phyloP scores from a whole-genome alignment of 1,140 invertebrate genomes.

The Charaxes varanes region DNA sequence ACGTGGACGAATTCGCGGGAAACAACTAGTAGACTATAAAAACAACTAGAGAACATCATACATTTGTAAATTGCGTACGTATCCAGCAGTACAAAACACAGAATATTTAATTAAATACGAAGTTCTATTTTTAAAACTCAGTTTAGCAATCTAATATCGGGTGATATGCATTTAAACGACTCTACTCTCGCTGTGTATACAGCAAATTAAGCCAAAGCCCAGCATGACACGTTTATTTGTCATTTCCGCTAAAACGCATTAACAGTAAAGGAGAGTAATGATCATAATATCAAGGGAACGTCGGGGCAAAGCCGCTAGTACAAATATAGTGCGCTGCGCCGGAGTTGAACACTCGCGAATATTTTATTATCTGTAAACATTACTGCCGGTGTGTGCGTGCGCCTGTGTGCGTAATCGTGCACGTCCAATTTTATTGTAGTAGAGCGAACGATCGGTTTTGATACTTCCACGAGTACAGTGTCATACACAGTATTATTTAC shows the following conservation, averaged over 20 bases:
- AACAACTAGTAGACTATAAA: too few species aligned
- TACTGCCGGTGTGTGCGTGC: constrained; percentile 20
- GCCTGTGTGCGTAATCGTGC: constrained; percentile 22
- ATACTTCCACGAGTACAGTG: too few species aligned
- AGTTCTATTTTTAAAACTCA: too few species aligned
- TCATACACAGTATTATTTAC: too few species aligned
- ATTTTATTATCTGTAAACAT: constrained; percentile 56
- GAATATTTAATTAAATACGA: too few species aligned
- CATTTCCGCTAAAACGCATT: constrained; percentile 13
- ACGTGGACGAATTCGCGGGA: too few species aligned
- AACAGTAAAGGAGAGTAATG: constrained; percentile 17
- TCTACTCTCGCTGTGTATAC: too few species aligned
- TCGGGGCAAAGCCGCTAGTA: constrained; percentile 37
- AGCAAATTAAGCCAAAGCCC: not conserved
- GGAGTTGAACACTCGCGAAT: constrained; percentile 55
- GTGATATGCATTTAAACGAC: too few species aligned
- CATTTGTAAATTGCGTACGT: too few species aligned
- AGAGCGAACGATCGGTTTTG: constrained; percentile 10
- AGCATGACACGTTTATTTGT: constrained; percentile 9
- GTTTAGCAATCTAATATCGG: too few species aligned
- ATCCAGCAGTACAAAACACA: too few species aligned
- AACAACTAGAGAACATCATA: too few species aligned
- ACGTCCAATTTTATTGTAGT: constrained; percentile 26
- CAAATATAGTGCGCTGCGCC: constrained; percentile 55
- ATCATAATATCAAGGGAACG: constrained; percentile 21